Evolutionary conservation across 2,797 vertebrate genomes (phyloP).

Genomic region (Telmatherina bonti): DNA sequence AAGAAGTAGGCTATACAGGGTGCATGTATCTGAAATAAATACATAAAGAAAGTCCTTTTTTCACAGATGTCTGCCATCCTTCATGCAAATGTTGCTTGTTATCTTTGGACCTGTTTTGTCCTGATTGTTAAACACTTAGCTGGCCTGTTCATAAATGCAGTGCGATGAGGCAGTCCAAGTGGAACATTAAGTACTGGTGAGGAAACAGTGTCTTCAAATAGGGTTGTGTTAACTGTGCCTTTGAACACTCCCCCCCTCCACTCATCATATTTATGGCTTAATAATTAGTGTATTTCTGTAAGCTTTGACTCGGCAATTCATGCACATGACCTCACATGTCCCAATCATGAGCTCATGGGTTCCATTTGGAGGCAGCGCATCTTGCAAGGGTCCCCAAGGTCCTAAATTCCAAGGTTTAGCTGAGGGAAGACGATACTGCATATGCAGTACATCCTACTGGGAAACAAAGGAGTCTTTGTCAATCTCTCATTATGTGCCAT

Average conservation of each 20-base stretch:
- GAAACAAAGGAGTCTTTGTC: not conserved
- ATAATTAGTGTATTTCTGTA: not conserved
- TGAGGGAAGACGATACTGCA: too few species aligned
- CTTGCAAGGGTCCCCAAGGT: not conserved
- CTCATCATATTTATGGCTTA: not conserved
- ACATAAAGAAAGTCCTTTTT: not conserved
- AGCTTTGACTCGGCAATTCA: not conserved
- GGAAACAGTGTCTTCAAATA: slow-evolving; percentile 6
- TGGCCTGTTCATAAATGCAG: not conserved
- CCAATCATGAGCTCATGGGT: not conserved
- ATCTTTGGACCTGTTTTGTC: not conserved
- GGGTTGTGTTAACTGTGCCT: not conserved
- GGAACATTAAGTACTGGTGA: not conserved
- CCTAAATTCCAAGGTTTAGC: not conserved
- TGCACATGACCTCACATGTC: slow-evolving; percentile 2
- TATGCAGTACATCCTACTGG: not conserved
- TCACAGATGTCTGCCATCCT: not conserved
- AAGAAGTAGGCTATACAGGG: not conserved
- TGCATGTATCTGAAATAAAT: not conserved
- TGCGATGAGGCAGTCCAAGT: not conserved
- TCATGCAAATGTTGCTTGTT: not conserved
- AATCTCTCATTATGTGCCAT: not conserved
- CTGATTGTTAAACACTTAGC: not conserved
- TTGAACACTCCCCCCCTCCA: not conserved
- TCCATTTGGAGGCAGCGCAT: not conserved